Base-by-base conservation (phyloP, 2,797 vertebrate species). In the Oreochromis mossambicus region DNA sequence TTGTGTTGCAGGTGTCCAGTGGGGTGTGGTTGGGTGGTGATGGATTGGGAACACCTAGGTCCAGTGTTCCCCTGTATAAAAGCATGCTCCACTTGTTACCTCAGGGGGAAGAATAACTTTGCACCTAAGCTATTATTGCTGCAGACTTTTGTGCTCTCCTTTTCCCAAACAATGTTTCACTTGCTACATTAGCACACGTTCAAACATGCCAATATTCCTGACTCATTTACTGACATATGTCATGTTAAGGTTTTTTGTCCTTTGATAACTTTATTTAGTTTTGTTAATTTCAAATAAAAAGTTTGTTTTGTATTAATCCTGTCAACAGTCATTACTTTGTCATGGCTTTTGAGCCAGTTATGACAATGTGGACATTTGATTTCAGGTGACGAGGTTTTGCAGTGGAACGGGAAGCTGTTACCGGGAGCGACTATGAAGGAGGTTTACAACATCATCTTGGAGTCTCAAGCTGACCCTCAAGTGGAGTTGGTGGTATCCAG, bases 371-470 rank as follows among this genome's bases (percentile, higher is more conserved):
- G 4, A 36, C 12, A 2, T 78, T 77, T 90, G 7, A 58, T 92
- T 94, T 73, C 83, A 99, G 99, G 99, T 90, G 99, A 99, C 94
- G 98, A 99, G 96, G 98, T 99, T 94, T 96, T 99, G 93, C 98
- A 99, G 95, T 99, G 99, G 99, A 99, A 99, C 78, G 97, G 98
- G 88, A 99, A 99, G 96, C 96, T 98, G 86, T 97, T 99, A 92
- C 98, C 98, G 51, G 98, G 98, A 91, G 98, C 98, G 92, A 99
- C 99, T 89, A 98, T 98, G 96, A 99, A 99, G 97, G 98, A 99
- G 96, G 99, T 99, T 97, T 99, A 99, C 97, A 99, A 99, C 96
- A 99, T 99, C 95, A 98, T 99, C 96, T 97, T 99, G 96, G 97
- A 99, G 95, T 99, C 99, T 89, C 99, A 99, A 96, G 96, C 97